phyloP scores from a whole-genome alignment of 2,113 vertebrate species.

The Labrus mixtus region DNA sequence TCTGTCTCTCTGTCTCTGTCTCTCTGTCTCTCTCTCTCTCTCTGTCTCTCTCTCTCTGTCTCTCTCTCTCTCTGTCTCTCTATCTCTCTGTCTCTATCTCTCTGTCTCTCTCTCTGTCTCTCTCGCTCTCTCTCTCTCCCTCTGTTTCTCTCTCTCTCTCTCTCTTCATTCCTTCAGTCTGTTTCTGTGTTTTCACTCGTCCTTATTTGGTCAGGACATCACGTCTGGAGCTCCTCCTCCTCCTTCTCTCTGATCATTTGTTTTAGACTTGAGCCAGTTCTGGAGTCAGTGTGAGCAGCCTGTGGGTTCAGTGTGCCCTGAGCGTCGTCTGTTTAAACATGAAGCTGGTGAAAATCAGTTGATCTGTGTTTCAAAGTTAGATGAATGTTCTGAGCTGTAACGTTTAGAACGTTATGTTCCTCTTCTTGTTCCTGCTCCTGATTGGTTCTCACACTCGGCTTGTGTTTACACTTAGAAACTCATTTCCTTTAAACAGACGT shows the following conservation, averaged over 20 bases:
- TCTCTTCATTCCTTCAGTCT: constrained; percentile 67
- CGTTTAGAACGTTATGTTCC: too few species aligned
- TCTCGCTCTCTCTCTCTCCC: constrained; percentile 64
- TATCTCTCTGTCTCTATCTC: too few species aligned
- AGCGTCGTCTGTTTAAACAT: not conserved
- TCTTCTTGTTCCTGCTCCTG: not conserved
- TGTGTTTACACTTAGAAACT: not conserved
- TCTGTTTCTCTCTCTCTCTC: constrained; percentile 61
- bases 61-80: too few species aligned
- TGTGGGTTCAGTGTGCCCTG: constrained; percentile 37
- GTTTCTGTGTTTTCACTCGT: constrained; percentile 68
- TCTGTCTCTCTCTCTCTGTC: too few species aligned
- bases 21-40: too few species aligned
- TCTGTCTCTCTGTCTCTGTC: too few species aligned
- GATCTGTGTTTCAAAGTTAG: too few species aligned
- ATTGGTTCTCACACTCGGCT: not conserved
- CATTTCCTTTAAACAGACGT: not conserved
- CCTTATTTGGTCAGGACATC: constrained; percentile 86
- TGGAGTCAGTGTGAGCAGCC: constrained; percentile 15
- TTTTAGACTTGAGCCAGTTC: constrained; percentile 62
- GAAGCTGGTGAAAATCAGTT: too few species aligned
- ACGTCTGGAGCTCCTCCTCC: constrained; percentile 65
- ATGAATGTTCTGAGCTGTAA: too few species aligned
- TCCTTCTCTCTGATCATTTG: constrained; percentile 48
- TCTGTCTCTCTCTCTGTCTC: too few species aligned